Percentiles rank a stretch among this genome's conserved stretches.
Conservation (phyloP, 2,113 vertebrate species). For the Salminus brasiliensis region DNA sequence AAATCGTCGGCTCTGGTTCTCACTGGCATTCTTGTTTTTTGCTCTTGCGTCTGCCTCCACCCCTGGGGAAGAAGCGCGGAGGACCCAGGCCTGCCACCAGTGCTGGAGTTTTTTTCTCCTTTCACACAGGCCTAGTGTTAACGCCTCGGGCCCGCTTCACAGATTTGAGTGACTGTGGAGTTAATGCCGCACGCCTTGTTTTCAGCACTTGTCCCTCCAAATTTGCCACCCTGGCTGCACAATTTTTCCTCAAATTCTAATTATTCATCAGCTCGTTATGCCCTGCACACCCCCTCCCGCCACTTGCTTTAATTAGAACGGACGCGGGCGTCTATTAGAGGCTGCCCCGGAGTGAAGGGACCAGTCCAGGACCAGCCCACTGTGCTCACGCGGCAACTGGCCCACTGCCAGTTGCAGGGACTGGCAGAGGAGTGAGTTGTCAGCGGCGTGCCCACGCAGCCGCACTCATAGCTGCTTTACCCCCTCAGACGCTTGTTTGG, state of each 20-base stretch:
- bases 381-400: conserved; percentile 53
- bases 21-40: conserved; percentile 71
- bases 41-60: conserved; percentile 60
- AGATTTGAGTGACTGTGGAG: conserved; percentile 90
- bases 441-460: conserved; percentile 34
- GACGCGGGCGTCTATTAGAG: conserved; percentile 73
- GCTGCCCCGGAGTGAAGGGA: conserved; percentile 77
- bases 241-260: conserved; percentile 80
- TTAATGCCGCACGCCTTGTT: conserved; percentile 91
- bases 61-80: conserved; percentile 59
- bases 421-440: conserved; percentile 24
- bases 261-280: conserved; percentile 84
- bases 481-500: not conserved
- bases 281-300: conserved; percentile 56
- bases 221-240: conserved; percentile 88
- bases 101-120: conserved; percentile 74
- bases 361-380: conserved; percentile 78
- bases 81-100: conserved; percentile 84
- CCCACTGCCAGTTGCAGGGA: conserved; percentile 10
- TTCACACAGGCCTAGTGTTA: conserved; percentile 83
- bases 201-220: conserved; percentile 94
- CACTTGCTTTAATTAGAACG: conserved; percentile 78
- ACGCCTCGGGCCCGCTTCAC: conserved; percentile 79
- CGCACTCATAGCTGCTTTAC: not conserved
- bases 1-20: conserved; percentile 75